Base-by-base conservation (phyloP, 2,888 invertebrate genomes). In the Heliothis peltigera region DNA sequence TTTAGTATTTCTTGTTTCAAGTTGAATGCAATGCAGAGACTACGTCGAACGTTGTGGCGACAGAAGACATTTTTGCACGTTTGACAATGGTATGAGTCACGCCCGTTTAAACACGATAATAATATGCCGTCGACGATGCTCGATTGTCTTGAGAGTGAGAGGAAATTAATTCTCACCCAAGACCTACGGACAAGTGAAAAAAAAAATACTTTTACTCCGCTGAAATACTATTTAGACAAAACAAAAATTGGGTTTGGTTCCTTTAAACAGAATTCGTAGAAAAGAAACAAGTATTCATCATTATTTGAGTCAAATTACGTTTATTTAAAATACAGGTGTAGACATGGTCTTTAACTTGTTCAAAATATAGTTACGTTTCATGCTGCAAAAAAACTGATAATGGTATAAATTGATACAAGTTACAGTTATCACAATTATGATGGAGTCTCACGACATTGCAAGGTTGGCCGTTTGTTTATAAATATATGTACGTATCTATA, bases 11-110 rank as follows among this genome's bases (percentile, higher is more conserved):
- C 28, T 72, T 35, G 53, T 47, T 72, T 18, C 51, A 64, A 48
- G 18, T 25, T 54, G 44, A 42, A 32, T 53, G 55, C 39, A 62
- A 57, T 55, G 59, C 47, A 59, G 48, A 48, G 22, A 52, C 64
- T 17, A 17, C 42, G 42, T n/a, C 22, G 21, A 32, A 12, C 39
- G 53, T 21, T 46, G 52, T 44, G 44, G 68, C 52, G 66, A 71
- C 78, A 75, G 81, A 73, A 82, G 75, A 83, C 88, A 91, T 91
- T 85, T 89, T 84, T 88, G 86, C 91, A 91, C 90, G 90, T 90
- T 82, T 80, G 52, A 51, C 59, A 35, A 43, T 46, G 64, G 54
- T 46, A 59, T 80, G 81, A 71, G 61, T 75, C 81, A 83, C 66
- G 77, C 69, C 59, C 60, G 61, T 70, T 71, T 73, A 64, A 79